Base-by-base conservation (phyloP, 1,140 invertebrate species). In the Brachionus koreanus region DNA sequence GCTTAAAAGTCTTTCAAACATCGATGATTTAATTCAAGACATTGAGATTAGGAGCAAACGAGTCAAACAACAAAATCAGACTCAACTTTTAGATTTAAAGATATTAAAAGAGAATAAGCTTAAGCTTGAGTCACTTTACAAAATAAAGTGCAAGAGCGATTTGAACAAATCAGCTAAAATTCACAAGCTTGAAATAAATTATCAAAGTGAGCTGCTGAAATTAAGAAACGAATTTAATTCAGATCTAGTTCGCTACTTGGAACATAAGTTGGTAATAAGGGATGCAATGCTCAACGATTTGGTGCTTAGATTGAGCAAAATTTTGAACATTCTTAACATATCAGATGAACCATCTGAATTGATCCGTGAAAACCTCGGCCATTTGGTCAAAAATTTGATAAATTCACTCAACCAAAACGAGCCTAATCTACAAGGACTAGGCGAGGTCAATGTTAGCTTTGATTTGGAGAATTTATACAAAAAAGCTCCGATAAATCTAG, bases 101-200 rank as follows among this genome's bases (percentile, higher is more conserved):
- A 57, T 23, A 4, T 7, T 65, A 33, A 57, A 65, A 23, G 76
- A 79, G 12, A 42, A 7, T 23, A 79, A 79, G 19, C 61, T 39
- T 5, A 79, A 79, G 25, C n/a, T 79, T 4, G 76, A 79, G 23
- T 79, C 76, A 5, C 39, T 79, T n/a, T 79, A 79, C 49, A 79
- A 79, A 61, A 65, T 79, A 16, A 79, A 79, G 35, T 79, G 76
- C 29, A 79, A 79, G 39, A 61, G 35, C 12, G 76, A 79, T 57
- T 19, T 79, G 37, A 79, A 79, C 76, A 79, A 79, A 61, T 57
- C 76, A 6, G 76, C 76, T 12, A 57, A 79, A 42, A 65, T 79
- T 10, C 33, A 65, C 52, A 79, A 79, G 25, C 23, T 79, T 7
- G 76, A 79, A 16, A 61, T 79, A 13, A 39, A 61, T 23, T 79